Conservation (phyloP, 2,797 vertebrate species). For the Cephalopachus bancanus region DNA sequence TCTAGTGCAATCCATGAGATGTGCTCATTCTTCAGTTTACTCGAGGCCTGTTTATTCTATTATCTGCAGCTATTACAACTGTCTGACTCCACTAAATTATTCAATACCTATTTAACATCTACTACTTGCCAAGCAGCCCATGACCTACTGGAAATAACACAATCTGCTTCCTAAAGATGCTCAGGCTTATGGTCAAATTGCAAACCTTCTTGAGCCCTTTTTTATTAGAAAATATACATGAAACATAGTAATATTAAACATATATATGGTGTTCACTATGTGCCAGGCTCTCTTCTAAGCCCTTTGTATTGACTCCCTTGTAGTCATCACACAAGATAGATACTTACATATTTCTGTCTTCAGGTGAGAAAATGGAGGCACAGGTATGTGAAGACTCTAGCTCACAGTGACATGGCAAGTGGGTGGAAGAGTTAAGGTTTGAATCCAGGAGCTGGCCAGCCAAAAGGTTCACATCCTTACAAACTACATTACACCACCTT, state of each 20-base stretch:
- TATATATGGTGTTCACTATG: not conserved
- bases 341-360: not conserved
- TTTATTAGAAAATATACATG: not conserved
- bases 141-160: not conserved
- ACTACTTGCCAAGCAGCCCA: not conserved
- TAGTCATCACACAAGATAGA: not conserved
- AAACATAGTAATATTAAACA: not conserved
- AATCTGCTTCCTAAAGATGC: not conserved
- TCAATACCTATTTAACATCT: not conserved
- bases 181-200: not conserved
- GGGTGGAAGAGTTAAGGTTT: not conserved
- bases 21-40: not conserved
- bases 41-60: not conserved
- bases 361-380: not conserved
- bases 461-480: not conserved
- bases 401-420: not conserved
- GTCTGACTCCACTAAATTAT: not conserved
- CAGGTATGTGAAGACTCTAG: not conserved
- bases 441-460: not conserved
- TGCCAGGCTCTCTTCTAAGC: not conserved
- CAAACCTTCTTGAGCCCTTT: not conserved
- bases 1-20: not conserved
- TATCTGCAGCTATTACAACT: not conserved
- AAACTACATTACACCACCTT: not conserved
- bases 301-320: not conserved